Evolutionary conservation across 2,888 invertebrate species (phyloP).

Genomic region (Lingula anatina): DNA sequence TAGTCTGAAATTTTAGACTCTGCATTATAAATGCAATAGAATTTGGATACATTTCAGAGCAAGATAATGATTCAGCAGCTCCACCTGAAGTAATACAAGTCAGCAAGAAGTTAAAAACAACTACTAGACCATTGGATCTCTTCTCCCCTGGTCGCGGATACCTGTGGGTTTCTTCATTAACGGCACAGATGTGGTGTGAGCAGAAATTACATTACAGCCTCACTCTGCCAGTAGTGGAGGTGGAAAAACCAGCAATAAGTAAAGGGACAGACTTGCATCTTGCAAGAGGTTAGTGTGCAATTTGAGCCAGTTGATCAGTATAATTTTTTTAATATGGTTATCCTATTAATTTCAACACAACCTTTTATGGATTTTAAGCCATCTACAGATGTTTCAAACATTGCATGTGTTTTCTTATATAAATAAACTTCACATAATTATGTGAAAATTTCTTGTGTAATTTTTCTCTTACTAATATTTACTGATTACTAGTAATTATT

Average conservation of each 20-base stretch:
- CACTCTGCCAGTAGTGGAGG: constrained; percentile 23
- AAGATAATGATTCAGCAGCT: too few species aligned
- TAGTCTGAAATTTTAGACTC: too few species aligned
- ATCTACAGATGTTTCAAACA: too few species aligned
- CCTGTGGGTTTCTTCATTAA: constrained; percentile 38
- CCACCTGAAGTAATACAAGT: too few species aligned
- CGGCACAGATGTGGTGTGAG: constrained; percentile 43
- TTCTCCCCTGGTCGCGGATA: constrained; percentile 32
- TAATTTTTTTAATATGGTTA: neutral
- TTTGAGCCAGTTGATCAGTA: neutral
- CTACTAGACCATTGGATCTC: too few species aligned
- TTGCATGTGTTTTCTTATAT: too few species aligned
- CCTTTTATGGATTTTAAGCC: too few species aligned
- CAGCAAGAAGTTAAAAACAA: too few species aligned
- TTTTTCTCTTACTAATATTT: neutral
- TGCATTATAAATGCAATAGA: too few species aligned
- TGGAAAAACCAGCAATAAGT: constrained; percentile 29
- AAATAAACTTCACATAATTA: neutral
- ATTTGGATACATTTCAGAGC: too few species aligned
- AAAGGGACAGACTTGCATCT: constrained; percentile 35
- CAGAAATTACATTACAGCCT: constrained; percentile 36
- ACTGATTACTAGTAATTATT: neutral
- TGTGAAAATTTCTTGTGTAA: neutral
- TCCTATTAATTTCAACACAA: neutral
- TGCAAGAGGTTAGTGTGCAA: constrained; percentile 28